Percentiles rank a stretch among this genome's conserved stretches.
Conservation (phyloP, 2,888 invertebrate species). For the Reticulitermes lucifugus region DNA sequence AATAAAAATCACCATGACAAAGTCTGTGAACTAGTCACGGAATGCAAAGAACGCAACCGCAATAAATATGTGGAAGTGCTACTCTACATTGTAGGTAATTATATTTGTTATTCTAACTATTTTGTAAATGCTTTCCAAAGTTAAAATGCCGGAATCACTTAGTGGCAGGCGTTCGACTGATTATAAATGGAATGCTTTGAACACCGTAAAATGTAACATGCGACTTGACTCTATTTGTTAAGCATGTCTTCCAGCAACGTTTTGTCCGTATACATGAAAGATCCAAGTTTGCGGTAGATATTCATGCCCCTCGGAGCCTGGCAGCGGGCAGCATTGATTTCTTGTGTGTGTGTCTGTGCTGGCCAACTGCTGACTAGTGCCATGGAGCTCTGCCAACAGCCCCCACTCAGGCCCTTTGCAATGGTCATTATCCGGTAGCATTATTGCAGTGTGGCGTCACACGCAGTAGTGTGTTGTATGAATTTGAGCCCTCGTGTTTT, state of each 20-base stretch:
- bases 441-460: neutral
- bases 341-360: neutral
- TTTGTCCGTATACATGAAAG: neutral
- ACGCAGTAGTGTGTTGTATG: neutral
- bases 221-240: no score
- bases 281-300: neutral
- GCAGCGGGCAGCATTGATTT: neutral
- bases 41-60: no score
- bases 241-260: neutral
- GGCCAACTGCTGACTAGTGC: slow-evolving; percentile 35
- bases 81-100: no score
- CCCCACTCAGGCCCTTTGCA: neutral
- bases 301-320: neutral
- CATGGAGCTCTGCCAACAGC: slow-evolving; percentile 24
- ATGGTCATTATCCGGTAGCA: slow-evolving; percentile 6
- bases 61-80: no score
- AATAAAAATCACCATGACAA: no score
- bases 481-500: neutral
- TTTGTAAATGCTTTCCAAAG: no score
- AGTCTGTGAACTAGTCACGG: no score
- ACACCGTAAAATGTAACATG: no score
- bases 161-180: no score
- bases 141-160: no score
- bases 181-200: no score
- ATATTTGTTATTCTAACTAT: no score